A percentile compares a stretch with the other conserved stretches of the same genome.
Conservation (phyloP, 2,113 vertebrate genomes). For the Forbesichthys agassizii region DNA sequence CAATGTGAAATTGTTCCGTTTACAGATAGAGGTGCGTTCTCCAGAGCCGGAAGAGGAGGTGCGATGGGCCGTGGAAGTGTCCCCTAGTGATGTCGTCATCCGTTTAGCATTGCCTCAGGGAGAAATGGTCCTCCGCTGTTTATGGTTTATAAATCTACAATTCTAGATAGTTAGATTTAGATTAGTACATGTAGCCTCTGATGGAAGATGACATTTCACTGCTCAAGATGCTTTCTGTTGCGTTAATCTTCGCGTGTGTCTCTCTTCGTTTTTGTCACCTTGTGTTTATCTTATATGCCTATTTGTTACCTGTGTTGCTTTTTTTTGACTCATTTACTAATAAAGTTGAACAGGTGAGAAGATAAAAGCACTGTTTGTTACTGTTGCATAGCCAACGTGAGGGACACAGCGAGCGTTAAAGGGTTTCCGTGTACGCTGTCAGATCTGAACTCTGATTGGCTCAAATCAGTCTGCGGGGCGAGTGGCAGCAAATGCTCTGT, state of each 20-base stretch:
- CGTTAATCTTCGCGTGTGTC: too few relatives aligned
- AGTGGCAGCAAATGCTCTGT: too few relatives aligned
- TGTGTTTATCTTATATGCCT: constrained; percentile 11
- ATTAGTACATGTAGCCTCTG: too few relatives aligned
- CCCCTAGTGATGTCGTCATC: constrained; percentile 24
- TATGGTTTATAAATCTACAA: not conserved
- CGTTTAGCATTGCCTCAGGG: not conserved
- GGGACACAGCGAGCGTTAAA: not conserved
- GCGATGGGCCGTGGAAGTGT: constrained; percentile 58
- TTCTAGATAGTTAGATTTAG: too few relatives aligned
- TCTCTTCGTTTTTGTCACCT: constrained; percentile 22
- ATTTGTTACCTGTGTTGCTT: not conserved
- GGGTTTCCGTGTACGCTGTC: not conserved
- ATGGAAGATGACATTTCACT: too few relatives aligned
- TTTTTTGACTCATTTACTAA: constrained; percentile 43
- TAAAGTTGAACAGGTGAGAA: constrained; percentile 44
- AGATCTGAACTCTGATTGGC: not conserved
- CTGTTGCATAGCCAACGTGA: not conserved
- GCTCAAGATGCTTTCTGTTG: too few relatives aligned
- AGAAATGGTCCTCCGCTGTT: not conserved
- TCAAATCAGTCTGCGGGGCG: too few relatives aligned
- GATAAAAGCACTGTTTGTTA: not conserved
- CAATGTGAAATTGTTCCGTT: not conserved
- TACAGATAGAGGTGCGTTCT: constrained; percentile 40
- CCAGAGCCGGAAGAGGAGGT: constrained; percentile 63